A percentile compares a stretch with the other conserved stretches of the same genome.
phyloP scores from a whole-genome alignment of 1,140 invertebrate genomes.

The Drosophila novamexicana region DNA sequence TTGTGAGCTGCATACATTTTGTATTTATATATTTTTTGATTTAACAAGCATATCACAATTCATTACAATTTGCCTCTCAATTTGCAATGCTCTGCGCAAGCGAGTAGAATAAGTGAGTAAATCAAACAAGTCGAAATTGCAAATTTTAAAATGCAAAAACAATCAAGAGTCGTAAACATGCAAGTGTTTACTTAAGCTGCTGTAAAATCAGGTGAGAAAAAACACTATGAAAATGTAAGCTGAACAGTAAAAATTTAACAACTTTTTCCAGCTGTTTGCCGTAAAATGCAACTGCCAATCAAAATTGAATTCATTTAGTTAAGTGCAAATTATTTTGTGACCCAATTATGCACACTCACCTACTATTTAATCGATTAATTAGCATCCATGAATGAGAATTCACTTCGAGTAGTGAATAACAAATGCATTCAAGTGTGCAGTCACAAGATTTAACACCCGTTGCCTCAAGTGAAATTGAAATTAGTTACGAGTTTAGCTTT shows the following conservation, averaged over 20 bases:
- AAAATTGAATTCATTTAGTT: not conserved
- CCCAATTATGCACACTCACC: slow-evolving; percentile 2
- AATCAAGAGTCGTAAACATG: slow-evolving; percentile 31
- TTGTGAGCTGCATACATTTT: too few species aligned
- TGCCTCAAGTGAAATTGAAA: slow-evolving; percentile 9
- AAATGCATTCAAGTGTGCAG: slow-evolving; percentile 14
- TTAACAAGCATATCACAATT: not conserved
- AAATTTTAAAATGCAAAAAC: slow-evolving; percentile 26
- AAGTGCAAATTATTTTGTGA: not conserved
- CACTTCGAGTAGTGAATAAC: not conserved
- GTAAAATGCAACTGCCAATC: slow-evolving; percentile 4
- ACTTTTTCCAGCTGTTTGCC: slow-evolving; percentile 1
- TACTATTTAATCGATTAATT: slow-evolving; percentile 15
- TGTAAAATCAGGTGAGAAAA: slow-evolving; percentile 5
- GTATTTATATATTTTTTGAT: too few species aligned
- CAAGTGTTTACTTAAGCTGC: slow-evolving; percentile 24
- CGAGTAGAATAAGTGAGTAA: not conserved
- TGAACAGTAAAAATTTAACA: not conserved
- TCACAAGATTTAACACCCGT: slow-evolving; percentile 3
- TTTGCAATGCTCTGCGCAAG: not conserved
- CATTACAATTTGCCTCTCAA: not conserved
- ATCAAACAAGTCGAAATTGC: slow-evolving; percentile 9
- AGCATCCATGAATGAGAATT: slow-evolving; percentile 25
- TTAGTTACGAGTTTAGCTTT: not conserved
- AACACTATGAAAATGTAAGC: not conserved